These are phyloP conservation scores for Chalcosyrphus nemorum DNA, from an alignment of 2,888 invertebrate genomes.

Conservation along the genomic window DNA sequence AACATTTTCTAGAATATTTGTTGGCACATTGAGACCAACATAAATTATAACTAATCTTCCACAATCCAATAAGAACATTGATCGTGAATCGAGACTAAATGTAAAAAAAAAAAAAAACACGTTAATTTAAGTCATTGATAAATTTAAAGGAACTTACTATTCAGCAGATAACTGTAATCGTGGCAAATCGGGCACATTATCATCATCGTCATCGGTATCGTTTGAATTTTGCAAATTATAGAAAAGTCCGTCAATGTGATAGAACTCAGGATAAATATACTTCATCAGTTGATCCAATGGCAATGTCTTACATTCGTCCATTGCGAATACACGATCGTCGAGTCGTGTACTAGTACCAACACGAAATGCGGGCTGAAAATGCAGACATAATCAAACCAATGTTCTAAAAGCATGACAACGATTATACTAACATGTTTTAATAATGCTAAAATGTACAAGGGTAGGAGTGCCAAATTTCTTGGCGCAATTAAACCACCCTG, in stretches of 20 bases:
- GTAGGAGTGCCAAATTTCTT: constrained; percentile 90
- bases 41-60: constrained; percentile 92
- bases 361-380: constrained; percentile 91
- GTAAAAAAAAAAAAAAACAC: constrained; percentile 19
- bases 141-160: constrained; percentile 82
- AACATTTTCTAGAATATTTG: constrained; percentile 89
- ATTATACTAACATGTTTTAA: constrained; percentile 93
- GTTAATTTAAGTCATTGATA: background rate
- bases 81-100: constrained; percentile 88
- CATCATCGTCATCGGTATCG: constrained; percentile 79
- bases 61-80: constrained; percentile 95
- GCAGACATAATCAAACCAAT: background rate
- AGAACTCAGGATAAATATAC: constrained; percentile 95
- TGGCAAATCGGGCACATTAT: constrained; percentile 86
- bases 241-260: constrained; percentile 90
- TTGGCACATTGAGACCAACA: constrained; percentile 90
- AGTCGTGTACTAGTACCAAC: constrained; percentile 93
- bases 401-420: background rate
- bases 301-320: constrained; percentile 95
- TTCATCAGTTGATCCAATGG: constrained; percentile 92
- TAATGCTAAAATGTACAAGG: constrained; percentile 93
- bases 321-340: constrained; percentile 95
- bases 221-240: constrained; percentile 81
- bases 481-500: constrained; percentile 88
- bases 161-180: constrained; percentile 93